Percentiles rank a stretch among this genome's conserved stretches.
phyloP scores from a whole-genome alignment of 2,888 invertebrate species.

The Idaea aversata region DNA sequence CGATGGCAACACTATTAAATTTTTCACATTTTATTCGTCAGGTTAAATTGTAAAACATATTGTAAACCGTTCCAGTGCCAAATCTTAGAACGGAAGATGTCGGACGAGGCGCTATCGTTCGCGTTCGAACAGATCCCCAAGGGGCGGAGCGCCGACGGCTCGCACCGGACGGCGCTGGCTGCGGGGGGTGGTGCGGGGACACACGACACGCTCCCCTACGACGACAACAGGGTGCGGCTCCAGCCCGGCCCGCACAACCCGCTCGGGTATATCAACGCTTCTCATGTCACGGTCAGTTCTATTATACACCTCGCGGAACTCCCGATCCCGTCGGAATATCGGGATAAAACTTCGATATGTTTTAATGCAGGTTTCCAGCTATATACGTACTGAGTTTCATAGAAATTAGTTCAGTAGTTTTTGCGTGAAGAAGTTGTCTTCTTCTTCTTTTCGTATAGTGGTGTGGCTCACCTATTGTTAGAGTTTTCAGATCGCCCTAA shows the following conservation, averaged over 20 bases:
- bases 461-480: too few relatives aligned
- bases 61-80: conserved; percentile 52
- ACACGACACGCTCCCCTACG: conserved; percentile 90
- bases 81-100: conserved; percentile 77
- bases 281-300: conserved; percentile 87
- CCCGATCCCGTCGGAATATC: not conserved
- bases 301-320: too few relatives aligned
- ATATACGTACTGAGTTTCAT: too few relatives aligned
- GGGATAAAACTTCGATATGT: not conserved
- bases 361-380: too few relatives aligned
- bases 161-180: conserved; percentile 85
- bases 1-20: too few relatives aligned
- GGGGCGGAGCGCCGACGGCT: conserved; percentile 85
- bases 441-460: too few relatives aligned
- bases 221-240: conserved; percentile 91
- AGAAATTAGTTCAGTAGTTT: too few relatives aligned
- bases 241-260: conserved; percentile 91
- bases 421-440: too few relatives aligned
- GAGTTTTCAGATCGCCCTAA: too few relatives aligned
- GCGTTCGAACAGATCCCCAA: conserved; percentile 93
- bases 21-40: too few relatives aligned
- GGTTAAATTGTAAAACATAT: too few relatives aligned
- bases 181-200: conserved; percentile 83
- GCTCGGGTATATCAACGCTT: conserved; percentile 95
- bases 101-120: conserved; percentile 87